A percentile compares a stretch with the other conserved stretches of the same genome.
phyloP scores from a whole-genome alignment of 1,140 invertebrate genomes.

The Scaptomyza pallida region DNA sequence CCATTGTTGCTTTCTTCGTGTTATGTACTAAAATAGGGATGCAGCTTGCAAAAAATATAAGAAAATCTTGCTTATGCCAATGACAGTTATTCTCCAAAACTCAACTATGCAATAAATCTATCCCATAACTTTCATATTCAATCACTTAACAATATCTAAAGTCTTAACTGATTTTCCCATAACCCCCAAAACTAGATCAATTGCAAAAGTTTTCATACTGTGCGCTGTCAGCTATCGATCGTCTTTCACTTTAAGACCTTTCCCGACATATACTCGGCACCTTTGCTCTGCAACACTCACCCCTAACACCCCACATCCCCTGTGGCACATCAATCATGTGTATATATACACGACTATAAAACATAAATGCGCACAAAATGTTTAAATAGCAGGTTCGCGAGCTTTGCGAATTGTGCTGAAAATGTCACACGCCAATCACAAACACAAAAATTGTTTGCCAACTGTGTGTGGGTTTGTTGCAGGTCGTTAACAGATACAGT shows the following conservation, averaged over 20 bases:
- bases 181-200: slow-evolving; percentile 4
- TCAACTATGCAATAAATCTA: no score
- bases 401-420: slow-evolving; percentile 40
- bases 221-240: background rate
- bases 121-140: background rate
- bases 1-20: background rate
- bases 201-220: slow-evolving; percentile 1
- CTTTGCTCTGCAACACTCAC: background rate
- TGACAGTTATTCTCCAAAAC: no score
- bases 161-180: background rate
- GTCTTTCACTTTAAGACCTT: slow-evolving; percentile 1
- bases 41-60: no score
- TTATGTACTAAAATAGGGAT: background rate
- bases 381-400: slow-evolving; percentile 51
- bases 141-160: background rate
- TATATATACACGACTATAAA: slow-evolving; percentile 9
- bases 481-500: slow-evolving; percentile 16
- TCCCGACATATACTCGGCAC: slow-evolving; percentile 24
- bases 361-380: slow-evolving; percentile 46
- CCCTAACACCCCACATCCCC: background rate
- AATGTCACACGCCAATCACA: slow-evolving; percentile 77
- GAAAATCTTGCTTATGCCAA: no score
- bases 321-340: slow-evolving; percentile 69
- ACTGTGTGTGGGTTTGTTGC: slow-evolving; percentile 10
- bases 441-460: slow-evolving; percentile 55